Conservation (phyloP, 2,113 vertebrate genomes). For the Neodontobutis hainanensis region DNA sequence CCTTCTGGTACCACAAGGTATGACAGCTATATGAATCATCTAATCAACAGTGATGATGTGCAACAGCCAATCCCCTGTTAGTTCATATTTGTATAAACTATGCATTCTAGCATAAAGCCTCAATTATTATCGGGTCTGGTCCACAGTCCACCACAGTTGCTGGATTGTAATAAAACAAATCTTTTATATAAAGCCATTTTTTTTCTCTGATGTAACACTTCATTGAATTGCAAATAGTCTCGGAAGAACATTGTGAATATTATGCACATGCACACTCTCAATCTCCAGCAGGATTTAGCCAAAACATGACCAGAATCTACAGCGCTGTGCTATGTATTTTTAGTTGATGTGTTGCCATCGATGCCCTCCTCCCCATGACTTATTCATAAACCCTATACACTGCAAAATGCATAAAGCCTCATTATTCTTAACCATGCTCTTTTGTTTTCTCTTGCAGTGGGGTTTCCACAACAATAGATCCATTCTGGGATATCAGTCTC, state of each 20-base stretch:
- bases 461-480: constrained; percentile 98
- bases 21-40: constrained; percentile 49
- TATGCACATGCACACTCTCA: constrained; percentile 25
- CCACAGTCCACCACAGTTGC: constrained; percentile 20
- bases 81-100: constrained; percentile 5
- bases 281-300: constrained; percentile 32
- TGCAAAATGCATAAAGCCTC: neutral
- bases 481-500: constrained; percentile 98
- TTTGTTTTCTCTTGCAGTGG: constrained; percentile 77
- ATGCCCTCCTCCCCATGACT: constrained; percentile 52
- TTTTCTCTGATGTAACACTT: constrained; percentile 49
- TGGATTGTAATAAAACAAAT: constrained; percentile 30
- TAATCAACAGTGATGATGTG: constrained; percentile 27
- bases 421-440: neutral
- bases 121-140: constrained; percentile 1
- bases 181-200: constrained; percentile 42
- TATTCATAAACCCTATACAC: constrained; percentile 23
- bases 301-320: constrained; percentile 36
- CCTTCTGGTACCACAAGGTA: constrained; percentile 41
- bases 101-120: constrained; percentile 11
- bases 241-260: constrained; percentile 22
- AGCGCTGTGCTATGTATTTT: constrained; percentile 16
- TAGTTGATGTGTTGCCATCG: constrained; percentile 22
- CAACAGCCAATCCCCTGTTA: constrained; percentile 7
- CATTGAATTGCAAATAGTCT: constrained; percentile 61